Evolutionary conservation across 2,113 vertebrate genomes (phyloP), one percentile per base, ranked within the genome.

Genomic region (Neoarius graeffei): DNA sequence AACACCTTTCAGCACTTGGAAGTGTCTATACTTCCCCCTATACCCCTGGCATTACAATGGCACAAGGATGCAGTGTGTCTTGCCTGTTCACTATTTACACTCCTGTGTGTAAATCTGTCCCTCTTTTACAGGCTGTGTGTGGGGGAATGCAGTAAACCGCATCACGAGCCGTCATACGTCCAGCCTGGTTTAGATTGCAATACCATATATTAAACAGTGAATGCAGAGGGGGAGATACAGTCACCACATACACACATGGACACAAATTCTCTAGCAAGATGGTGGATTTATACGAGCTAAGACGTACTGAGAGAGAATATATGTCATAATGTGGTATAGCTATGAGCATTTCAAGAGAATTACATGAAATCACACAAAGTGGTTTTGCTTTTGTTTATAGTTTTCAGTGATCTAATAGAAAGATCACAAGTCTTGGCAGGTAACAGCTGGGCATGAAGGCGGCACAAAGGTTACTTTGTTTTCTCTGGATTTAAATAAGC

Each of bases 81-180:
- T 90, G 84, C 76, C 69, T 82, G 59, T 84, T 57, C 85, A 59
- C 62, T 88, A 91, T 93, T 92, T 91, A 92, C 90, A 88, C 91
- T 89, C 89, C 89, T 83, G 35, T 93, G 86, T 90, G 84, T 93
- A 93, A 93, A 94, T 92, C 90, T 91, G 86, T 91, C 88, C 69
- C 35, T 87, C 92, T 94, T 92, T 94, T 93, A 92, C 81, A 89
- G 84, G 87, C 86, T 90, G 87, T 90, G 86, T 85, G 89, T 93
- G 92, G 89, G 91, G 91, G 92, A 93, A 93, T 89, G 91, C 92
- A 92, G 86, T 93, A 92, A 93, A 92, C 79, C 64, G 57, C 67
- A 85, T 52, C 82, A 60, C 87, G 30, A 64, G 81, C 81, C 89
- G 88, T 89, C 86, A 81, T 83, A 62, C 48, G 23, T 86, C 52